phyloP scores from a whole-genome alignment of 53 echinoderm and acorn worm species.

The Echinometra lucunter region DNA sequence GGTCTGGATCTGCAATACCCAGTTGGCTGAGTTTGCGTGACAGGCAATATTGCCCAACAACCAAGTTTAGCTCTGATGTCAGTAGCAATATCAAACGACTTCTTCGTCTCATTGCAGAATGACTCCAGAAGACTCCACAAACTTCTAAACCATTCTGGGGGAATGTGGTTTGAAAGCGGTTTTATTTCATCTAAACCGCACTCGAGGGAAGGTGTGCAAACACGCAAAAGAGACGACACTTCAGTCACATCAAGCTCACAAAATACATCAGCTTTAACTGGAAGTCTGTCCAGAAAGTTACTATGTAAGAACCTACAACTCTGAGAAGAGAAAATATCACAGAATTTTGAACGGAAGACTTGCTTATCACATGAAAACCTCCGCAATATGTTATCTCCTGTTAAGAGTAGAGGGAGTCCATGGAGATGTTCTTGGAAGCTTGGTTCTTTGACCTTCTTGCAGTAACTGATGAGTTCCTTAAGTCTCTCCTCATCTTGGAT shows the following conservation, averaged over 20 bases:
- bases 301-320: slow-evolving; percentile 20
- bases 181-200: background rate
- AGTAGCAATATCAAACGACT: background rate
- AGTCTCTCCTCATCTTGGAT: background rate
- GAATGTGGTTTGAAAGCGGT: background rate
- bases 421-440: background rate
- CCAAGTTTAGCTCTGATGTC: background rate
- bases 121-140: slow-evolving; percentile 41
- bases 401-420: slow-evolving; percentile 38
- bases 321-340: background rate
- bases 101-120: background rate
- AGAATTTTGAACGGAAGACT: slow-evolving; percentile 10
- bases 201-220: slow-evolving; percentile 1
- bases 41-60: slow-evolving; percentile 46
- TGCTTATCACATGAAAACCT: background rate
- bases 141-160: slow-evolving; percentile 21
- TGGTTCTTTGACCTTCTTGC: background rate
- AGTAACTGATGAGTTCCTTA: background rate
- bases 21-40: background rate
- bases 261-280: slow-evolving; percentile 24
- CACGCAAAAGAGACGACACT: background rate
- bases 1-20: background rate
- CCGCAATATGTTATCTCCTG: slow-evolving; percentile 18
- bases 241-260: slow-evolving; percentile 36
- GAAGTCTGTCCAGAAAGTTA: background rate